These are phyloP conservation scores for Apteryx owenii DNA, from an alignment of 2,113 vertebrate species.

Conservation along the genomic window DNA sequence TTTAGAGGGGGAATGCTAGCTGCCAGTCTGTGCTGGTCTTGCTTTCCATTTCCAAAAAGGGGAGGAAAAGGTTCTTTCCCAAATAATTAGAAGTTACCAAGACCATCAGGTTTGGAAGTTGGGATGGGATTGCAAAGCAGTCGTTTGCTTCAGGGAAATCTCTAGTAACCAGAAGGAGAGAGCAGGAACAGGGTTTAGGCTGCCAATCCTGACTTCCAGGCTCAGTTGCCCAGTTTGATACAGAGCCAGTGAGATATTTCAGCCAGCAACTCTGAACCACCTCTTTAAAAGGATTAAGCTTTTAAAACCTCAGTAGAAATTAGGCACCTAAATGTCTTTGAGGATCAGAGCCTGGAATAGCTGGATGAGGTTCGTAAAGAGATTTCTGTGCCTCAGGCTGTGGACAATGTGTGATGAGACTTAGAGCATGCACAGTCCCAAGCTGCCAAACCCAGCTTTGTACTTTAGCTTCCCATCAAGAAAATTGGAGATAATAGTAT, in stretches of 20 bases:
- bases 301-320: background rate
- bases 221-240: background rate
- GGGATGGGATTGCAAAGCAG: background rate
- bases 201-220: background rate
- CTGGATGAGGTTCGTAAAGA: background rate
- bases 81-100: background rate
- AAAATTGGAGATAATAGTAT: background rate
- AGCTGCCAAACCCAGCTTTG: background rate
- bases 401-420: background rate
- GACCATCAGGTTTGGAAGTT: background rate
- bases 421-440: rapidly evolving
- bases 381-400: background rate
- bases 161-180: background rate
- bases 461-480: background rate
- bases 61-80: background rate
- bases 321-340: background rate
- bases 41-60: background rate
- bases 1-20: background rate
- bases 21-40: background rate
- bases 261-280: background rate
- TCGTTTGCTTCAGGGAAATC: background rate
- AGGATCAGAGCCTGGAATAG: background rate
- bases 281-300: background rate
- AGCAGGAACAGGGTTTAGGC: background rate
- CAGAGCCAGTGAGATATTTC: background rate